Evolutionary conservation across 2,113 vertebrate species (phyloP).

Genomic region (Erpornis zantholeuca): DNA sequence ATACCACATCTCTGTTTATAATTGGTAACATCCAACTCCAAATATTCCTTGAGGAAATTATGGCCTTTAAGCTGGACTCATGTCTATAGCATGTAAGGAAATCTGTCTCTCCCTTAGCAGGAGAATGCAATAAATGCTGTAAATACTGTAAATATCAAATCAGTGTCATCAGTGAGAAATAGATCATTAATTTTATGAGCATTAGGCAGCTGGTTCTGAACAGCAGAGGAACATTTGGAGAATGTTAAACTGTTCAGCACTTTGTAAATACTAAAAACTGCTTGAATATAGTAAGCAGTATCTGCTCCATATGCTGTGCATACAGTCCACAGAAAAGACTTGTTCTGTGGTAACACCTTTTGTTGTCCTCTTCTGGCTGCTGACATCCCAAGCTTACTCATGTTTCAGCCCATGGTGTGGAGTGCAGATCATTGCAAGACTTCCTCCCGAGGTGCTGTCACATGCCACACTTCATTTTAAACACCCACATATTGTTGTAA

Average conservation of each 20-base stretch:
- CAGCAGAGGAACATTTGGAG: neutral
- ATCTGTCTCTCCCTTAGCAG: neutral
- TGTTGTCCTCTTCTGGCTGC: neutral
- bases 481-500: neutral
- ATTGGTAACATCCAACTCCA: neutral
- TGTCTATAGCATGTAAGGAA: neutral
- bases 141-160: neutral
- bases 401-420: neutral
- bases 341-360: neutral
- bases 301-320: neutral
- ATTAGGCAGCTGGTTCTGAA: neutral
- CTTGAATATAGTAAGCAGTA: neutral
- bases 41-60: neutral
- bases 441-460: neutral
- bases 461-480: neutral
- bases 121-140: neutral
- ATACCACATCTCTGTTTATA: neutral
- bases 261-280: neutral
- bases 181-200: neutral
- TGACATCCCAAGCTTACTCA: neutral
- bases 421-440: neutral
- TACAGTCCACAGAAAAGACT: neutral
- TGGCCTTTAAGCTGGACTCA: neutral
- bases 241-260: neutral
- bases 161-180: neutral